These are phyloP conservation scores for Aramus guarauna DNA, from an alignment of 2,113 vertebrate species.

Conservation along the genomic window DNA sequence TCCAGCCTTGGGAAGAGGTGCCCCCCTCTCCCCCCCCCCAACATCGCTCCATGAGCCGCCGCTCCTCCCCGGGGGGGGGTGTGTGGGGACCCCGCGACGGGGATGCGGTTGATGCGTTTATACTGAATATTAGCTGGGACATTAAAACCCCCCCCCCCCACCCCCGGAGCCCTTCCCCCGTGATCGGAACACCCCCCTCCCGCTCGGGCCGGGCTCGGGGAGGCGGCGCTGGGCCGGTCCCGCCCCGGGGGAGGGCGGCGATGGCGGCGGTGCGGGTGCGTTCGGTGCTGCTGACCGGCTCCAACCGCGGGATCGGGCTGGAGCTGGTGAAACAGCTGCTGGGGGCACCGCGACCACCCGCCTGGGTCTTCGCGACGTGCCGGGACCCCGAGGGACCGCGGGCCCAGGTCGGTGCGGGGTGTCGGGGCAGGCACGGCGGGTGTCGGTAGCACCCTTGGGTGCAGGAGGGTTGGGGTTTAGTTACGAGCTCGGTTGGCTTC, in stretches of 20 bases:
- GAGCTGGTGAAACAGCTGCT: slow-evolving; percentile 61
- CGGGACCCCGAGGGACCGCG: slow-evolving; percentile 51
- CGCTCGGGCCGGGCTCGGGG: neutral
- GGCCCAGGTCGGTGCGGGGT: slow-evolving; percentile 41
- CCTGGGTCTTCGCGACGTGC: slow-evolving; percentile 67
- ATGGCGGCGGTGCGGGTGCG: neutral
- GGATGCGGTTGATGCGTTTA: rapidly evolving
- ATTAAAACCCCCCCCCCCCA: too few species aligned
- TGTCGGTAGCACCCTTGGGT: neutral
- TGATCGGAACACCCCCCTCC: rapidly evolving
- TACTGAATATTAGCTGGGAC: rapidly evolving
- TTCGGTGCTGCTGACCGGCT: slow-evolving; percentile 57
- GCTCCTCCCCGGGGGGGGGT: neutral
- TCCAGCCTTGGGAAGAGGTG: too few species aligned
- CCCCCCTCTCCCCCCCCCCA: rapidly evolving
- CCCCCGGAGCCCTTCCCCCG: too few species aligned
- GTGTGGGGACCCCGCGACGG: rapidly evolving
- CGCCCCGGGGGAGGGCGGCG: neutral
- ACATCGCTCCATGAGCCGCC: neutral
- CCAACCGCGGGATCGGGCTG: slow-evolving; percentile 66
- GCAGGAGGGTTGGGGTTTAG: rapidly evolving
- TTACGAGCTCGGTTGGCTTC: rapidly evolving
- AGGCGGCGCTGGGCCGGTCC: neutral
- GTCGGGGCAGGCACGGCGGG: too few species aligned
- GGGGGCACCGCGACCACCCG: neutral